Conservation (phyloP, 1,140 invertebrate species). For the Frieseomelitta varia region DNA sequence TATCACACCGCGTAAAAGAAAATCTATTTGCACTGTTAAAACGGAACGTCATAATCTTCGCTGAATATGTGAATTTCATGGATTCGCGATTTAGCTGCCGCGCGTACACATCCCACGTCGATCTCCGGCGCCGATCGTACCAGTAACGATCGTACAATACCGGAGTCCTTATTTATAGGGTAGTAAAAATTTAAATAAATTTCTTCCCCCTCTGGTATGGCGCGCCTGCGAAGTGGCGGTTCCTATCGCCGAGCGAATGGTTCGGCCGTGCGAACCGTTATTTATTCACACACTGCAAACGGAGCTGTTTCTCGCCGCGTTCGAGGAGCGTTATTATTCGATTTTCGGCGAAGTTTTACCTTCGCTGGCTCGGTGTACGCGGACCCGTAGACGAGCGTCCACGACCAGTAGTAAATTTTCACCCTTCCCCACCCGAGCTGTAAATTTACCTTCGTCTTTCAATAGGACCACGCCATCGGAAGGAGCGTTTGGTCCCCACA, state of each 20-base stretch:
- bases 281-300: slow-evolving; percentile 72
- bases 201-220: slow-evolving; percentile 32
- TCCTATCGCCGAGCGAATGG: slow-evolving; percentile 24
- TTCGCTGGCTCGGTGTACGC: slow-evolving; percentile 27
- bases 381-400: slow-evolving; percentile 46
- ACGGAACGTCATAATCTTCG: slow-evolving; percentile 46
- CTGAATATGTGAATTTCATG: slow-evolving; percentile 4
- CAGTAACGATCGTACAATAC: slow-evolving; percentile 60
- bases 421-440: slow-evolving; percentile 70
- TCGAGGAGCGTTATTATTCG: slow-evolving; percentile 56
- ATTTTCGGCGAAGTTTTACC: slow-evolving; percentile 70
- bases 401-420: slow-evolving; percentile 74
- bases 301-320: slow-evolving; percentile 38
- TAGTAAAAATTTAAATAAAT: slow-evolving; percentile 75
- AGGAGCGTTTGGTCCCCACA: slow-evolving; percentile 30
- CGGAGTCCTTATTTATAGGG: slow-evolving; percentile 70
- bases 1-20: neutral
- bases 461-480: slow-evolving; percentile 63
- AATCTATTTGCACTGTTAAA: slow-evolving; percentile 12
- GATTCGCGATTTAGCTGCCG: slow-evolving; percentile 26
- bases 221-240: slow-evolving; percentile 8
- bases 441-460: slow-evolving; percentile 75
- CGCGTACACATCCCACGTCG: slow-evolving; percentile 26
- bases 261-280: slow-evolving; percentile 49
- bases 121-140: slow-evolving; percentile 30